Conservation (phyloP, 2,797 vertebrate genomes). For the Protosalanx chinensis region DNA sequence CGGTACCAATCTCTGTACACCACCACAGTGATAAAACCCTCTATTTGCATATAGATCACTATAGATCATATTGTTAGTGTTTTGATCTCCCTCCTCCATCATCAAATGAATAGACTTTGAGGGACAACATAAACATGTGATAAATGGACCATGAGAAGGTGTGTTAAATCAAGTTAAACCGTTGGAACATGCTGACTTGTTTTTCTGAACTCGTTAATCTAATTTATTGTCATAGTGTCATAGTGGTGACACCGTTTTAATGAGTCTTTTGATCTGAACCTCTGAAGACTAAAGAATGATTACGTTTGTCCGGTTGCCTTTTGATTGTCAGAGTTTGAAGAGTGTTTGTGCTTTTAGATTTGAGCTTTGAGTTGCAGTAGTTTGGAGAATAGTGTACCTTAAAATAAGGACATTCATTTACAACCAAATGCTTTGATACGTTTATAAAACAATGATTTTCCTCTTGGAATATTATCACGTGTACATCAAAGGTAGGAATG, state of each 20-base stretch:
- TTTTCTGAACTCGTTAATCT: constrained; percentile 37
- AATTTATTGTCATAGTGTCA: constrained; percentile 65
- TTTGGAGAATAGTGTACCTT: neutral
- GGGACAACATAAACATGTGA: constrained; percentile 28
- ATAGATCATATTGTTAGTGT: constrained; percentile 27
- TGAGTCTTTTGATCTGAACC: constrained; percentile 51
- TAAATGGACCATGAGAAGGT: neutral
- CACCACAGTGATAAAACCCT: constrained; percentile 21
- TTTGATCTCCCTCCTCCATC: constrained; percentile 19
- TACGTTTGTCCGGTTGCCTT: constrained; percentile 35
- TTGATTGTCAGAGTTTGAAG: constrained; percentile 14
- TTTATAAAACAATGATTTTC: neutral
- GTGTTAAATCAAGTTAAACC: constrained; percentile 56
- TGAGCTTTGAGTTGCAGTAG: neutral
- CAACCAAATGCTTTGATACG: neutral
- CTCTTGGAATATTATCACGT: neutral
- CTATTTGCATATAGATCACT: constrained; percentile 24
- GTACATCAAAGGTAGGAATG: constrained; percentile 28
- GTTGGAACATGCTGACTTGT: constrained; percentile 26
- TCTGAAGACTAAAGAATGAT: constrained; percentile 42
- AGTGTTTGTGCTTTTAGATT: constrained; percentile 3
- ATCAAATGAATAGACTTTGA: constrained; percentile 31
- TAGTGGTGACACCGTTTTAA: constrained; percentile 49
- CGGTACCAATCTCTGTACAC: neutral
- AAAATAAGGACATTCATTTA: neutral